Conservation (phyloP, 2,888 invertebrate species). For the Celastrina argiolus region DNA sequence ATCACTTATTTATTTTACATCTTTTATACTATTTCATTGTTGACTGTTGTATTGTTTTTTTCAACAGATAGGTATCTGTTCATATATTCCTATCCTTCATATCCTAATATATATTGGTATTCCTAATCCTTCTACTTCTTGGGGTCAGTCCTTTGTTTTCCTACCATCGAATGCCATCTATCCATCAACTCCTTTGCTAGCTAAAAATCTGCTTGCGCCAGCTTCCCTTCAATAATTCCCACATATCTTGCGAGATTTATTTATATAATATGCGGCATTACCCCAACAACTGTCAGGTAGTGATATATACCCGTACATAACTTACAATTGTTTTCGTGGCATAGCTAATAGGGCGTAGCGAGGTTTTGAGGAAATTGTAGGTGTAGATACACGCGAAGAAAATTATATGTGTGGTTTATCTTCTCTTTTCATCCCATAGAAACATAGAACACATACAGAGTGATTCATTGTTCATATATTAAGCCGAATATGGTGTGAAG, state of each 20-base stretch:
- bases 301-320: conserved; percentile 40
- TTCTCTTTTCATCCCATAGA: too few species aligned
- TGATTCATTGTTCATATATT: too few species aligned
- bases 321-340: conserved; percentile 65
- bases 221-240: neutral
- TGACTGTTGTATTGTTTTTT: too few species aligned
- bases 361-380: too few species aligned
- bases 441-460: too few species aligned
- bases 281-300: conserved; percentile 12
- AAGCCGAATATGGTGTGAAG: too few species aligned
- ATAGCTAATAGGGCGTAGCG: conserved; percentile 65
- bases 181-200: neutral
- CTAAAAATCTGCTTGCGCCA: conserved; percentile 10
- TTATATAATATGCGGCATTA: conserved; percentile 19
- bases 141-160: neutral
- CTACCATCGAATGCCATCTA: neutral
- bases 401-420: neutral
- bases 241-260: conserved; percentile 18
- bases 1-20: too few species aligned
- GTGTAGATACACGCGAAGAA: neutral
- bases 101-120: too few species aligned
- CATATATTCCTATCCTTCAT: too few species aligned
- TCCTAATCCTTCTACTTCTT: too few species aligned
- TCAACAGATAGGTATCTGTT: too few species aligned
- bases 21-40: too few species aligned